Conservation (phyloP, 2,113 vertebrate genomes). For the Pygoscelis antarcticus region DNA sequence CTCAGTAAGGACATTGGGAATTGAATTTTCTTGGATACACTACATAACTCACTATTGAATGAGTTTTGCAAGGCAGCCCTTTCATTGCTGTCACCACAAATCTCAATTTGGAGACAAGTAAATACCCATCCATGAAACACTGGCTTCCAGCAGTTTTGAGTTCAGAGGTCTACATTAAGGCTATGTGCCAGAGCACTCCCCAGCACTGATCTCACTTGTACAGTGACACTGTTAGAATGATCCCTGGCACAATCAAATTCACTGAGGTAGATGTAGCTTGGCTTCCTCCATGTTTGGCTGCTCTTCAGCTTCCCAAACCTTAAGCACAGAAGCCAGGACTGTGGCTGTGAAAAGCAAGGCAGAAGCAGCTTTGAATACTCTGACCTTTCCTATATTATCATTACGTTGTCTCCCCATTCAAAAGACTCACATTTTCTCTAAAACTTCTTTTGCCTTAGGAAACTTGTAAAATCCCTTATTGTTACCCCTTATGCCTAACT, state of each 20-base stretch:
- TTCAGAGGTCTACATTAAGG: neutral
- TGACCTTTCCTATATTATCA: neutral
- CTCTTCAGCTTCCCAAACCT: neutral
- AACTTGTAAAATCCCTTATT: neutral
- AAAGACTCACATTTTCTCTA: neutral
- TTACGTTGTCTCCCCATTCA: neutral
- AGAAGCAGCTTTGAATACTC: neutral
- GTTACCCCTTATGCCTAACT: neutral
- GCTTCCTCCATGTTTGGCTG: neutral
- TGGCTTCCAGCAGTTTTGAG: neutral
- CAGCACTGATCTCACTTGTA: neutral
- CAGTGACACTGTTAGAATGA: neutral
- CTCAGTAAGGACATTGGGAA: neutral
- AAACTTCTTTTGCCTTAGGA: neutral
- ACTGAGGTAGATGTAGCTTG: neutral
- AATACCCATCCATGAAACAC: neutral
- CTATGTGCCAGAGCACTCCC: neutral
- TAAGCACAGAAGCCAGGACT: neutral
- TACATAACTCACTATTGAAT: neutral
- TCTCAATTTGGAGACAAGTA: neutral
- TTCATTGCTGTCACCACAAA: neutral
- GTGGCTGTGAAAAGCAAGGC: neutral
- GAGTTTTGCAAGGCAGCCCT: neutral
- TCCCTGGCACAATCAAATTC: neutral
- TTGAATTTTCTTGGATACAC: neutral